Conservation (phyloP, 2,797 vertebrate genomes). For the Trichosurus vulpecula region DNA sequence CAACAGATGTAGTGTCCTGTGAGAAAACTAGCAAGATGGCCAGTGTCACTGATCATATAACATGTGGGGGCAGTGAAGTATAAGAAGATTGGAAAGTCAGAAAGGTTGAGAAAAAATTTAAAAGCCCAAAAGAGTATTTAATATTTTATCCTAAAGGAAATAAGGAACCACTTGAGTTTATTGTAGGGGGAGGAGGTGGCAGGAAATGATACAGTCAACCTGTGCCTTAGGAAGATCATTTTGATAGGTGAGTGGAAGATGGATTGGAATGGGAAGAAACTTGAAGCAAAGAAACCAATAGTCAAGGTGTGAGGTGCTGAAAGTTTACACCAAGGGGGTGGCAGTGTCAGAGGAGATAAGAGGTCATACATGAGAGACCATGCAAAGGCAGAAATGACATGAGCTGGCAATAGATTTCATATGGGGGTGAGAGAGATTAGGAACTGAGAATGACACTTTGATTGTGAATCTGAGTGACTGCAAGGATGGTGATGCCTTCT, state of each 20-base stretch:
- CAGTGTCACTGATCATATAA: background rate
- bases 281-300: background rate
- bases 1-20: background rate
- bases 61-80: background rate
- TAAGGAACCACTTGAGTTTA: background rate
- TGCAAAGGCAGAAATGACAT: background rate
- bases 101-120: too few species aligned
- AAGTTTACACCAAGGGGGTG: background rate
- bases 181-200: too few species aligned
- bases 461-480: background rate
- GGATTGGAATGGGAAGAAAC: background rate
- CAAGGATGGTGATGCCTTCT: background rate
- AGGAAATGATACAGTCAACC: background rate
- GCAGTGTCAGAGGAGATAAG: background rate
- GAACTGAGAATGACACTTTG: background rate
- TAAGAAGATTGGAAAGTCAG: too few species aligned
- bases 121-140: too few species aligned
- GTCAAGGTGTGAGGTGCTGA: background rate
- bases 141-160: background rate
- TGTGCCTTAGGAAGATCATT: background rate
- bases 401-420: background rate
- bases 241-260: background rate
- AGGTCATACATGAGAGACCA: background rate
- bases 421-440: background rate
- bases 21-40: background rate